Base-by-base conservation (phyloP, 2,888 invertebrate species). In the Amblyteles armatorius region DNA sequence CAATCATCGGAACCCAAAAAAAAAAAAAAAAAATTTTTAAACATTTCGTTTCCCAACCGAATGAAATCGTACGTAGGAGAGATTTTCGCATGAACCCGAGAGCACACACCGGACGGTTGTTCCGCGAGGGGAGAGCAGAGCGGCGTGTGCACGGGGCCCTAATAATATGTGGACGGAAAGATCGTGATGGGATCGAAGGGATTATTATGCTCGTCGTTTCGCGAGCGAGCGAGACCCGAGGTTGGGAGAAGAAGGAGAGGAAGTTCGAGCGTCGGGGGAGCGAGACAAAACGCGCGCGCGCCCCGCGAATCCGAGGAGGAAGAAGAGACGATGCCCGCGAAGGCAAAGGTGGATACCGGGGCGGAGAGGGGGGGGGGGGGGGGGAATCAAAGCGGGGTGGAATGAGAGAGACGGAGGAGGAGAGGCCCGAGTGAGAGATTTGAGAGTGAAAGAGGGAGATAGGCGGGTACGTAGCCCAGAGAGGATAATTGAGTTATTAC, bases 401-500 rank as follows among this genome's bases (percentile, higher is more conserved):
- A 11, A 57, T 16, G 63, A 68, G 77, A 33, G 55, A 69, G 48
- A 78, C 74, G 63, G 50, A 71, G 84, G 86, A 85, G 86, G 85
- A 80, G 50, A 71, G 84, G 88, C 88, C 89, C 88, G 93, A 93
- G 93, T 92, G 92, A 93, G 92, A 93, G 93, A 93, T 93, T 92
- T 91, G 91, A 93, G 93, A 93, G 93, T 91, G 92, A 93, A 93
- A 92, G 93, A 94, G 92, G 92, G 86, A 92, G 93, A 93, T 93
- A 93, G 93, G 93, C 92, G 93, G 93, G 91, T 92, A 92, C 92
- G 91, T 88, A 90, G 88, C 91, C 91, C 91, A 90, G 91, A 93
- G 93, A 93, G 93, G 94, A 93, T 94, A 94, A 94, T 94, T 94
- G 94, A 94, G 94, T 94, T 94, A 94, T 94, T 94, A 94, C 93